Evolutionary conservation across 2,113 vertebrate species (phyloP), one percentile per base, ranked within the genome.

Genomic region (Caretta caretta): DNA sequence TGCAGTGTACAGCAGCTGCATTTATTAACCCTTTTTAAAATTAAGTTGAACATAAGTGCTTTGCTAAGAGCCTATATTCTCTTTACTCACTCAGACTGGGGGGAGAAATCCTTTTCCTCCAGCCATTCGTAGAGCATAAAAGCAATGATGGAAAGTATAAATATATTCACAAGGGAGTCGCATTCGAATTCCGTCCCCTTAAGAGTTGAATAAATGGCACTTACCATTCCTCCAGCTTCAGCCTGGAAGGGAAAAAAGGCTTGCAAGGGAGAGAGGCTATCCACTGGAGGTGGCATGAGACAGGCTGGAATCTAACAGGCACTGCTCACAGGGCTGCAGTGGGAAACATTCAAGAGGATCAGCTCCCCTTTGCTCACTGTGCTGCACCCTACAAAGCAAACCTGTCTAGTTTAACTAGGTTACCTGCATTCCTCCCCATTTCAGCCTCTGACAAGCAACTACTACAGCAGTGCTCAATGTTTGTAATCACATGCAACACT

Each of bases 91-190:
- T 59, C 57, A 59, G 27, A 27, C 57, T 59, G 57, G 57, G 25
- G 10, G 24, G 2, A 53, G 59, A 51, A 78, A 57, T 92, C 57
- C 50, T 91, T 83, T 88, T 87, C 31, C 42, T 12, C 75, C 80
- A 88, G 35, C 27, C 85, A 83, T 93, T 86, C 5, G 19, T 49
- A 80, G 90, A 53, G 48, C 22, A 22, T 83, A 88, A 94, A 91
- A 88, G 27, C 38, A 83, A 46, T 27, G 84, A 84, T 76, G 82
- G 5, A 79, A 83, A 3, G 1, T 89, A 94, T 88, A 88, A 88
- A 92, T 92, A 92, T 92, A 92, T 88, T 88, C 85, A 92, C 87
- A 84, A 93, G n/a, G 19, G 46, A 90, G 78, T 22, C 48, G 42
- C 80, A 46, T 88, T 88, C 83, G 76, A 92, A 92, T 88, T 92